Conservation (phyloP, 2,113 vertebrate genomes). For the Holacanthus passer region DNA sequence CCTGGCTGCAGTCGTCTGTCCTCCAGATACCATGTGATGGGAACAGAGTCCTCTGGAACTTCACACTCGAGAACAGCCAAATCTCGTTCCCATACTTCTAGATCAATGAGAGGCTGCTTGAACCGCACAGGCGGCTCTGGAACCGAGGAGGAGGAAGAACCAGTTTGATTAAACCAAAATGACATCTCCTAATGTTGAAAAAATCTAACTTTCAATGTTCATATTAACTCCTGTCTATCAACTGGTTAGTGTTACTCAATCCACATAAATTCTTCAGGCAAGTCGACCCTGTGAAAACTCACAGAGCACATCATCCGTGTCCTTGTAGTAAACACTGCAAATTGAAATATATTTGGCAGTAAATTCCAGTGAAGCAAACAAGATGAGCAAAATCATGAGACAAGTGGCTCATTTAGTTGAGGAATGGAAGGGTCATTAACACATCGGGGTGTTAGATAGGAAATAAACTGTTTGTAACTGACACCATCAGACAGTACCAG, state of each 20-base stretch:
- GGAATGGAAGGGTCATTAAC: conserved; percentile 73
- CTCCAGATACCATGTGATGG: conserved; percentile 96
- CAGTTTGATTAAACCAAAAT: conserved; percentile 16
- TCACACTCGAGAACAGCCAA: conserved; percentile 95
- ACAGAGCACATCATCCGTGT: conserved; percentile 8
- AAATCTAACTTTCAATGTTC: background rate
- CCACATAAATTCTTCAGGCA: background rate
- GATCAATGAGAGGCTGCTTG: conserved; percentile 91
- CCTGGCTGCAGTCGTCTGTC: conserved; percentile 94
- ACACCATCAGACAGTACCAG: conserved; percentile 73
- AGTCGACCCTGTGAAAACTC: conserved; percentile 1
- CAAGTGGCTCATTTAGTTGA: conserved; percentile 68
- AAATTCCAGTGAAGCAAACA: conserved; percentile 70
- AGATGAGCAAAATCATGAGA: conserved; percentile 67
- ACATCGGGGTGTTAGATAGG: conserved; percentile 69
- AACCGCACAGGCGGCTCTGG: conserved; percentile 93
- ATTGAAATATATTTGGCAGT: conserved; percentile 60
- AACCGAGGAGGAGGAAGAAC: conserved; percentile 33
- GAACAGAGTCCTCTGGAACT: conserved; percentile 93
- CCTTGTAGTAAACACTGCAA: conserved; percentile 35
- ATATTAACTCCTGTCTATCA: background rate
- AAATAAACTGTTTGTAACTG: conserved; percentile 80
- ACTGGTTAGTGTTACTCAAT: background rate
- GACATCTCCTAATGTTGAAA: background rate
- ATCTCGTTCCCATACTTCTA: conserved; percentile 92